Evolutionary conservation across 2,797 vertebrate species (phyloP).

Genomic region (Numenius phaeopus): DNA sequence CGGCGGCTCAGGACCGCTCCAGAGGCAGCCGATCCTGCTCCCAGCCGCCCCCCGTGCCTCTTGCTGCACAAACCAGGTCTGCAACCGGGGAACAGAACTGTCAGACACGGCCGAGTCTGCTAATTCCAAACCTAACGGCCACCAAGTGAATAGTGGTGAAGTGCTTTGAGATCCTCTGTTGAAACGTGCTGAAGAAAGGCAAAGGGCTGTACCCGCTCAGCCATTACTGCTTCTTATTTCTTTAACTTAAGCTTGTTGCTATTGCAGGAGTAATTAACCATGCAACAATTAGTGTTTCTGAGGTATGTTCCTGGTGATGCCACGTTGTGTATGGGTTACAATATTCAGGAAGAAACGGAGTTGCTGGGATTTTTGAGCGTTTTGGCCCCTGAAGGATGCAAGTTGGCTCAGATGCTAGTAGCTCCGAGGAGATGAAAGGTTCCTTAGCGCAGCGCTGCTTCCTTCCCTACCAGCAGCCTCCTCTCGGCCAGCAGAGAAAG

Average conservation of each 20-base stretch:
- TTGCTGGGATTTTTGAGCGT: background rate
- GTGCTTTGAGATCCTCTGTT: slow-evolving; percentile 72
- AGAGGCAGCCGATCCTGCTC: background rate
- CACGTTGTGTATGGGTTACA: fast-evolving
- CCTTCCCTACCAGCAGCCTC: background rate
- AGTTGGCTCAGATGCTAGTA: background rate
- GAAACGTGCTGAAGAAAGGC: slow-evolving; percentile 62
- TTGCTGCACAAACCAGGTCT: background rate
- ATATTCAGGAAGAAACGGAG: background rate
- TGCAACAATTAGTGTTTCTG: background rate
- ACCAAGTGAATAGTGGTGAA: background rate
- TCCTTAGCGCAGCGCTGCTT: background rate
- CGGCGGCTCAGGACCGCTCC: background rate
- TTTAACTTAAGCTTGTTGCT: background rate
- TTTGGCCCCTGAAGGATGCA: background rate
- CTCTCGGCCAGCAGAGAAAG: background rate
- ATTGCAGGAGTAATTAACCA: background rate
- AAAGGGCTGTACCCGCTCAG: background rate
- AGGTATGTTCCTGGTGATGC: background rate
- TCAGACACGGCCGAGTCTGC: fast-evolving
- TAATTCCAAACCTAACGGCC: background rate
- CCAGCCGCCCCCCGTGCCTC: background rate
- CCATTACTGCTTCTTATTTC: background rate
- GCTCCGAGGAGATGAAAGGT: background rate
- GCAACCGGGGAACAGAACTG: background rate